These are phyloP conservation scores for Rhombomys opimus DNA, from an alignment of 2,113 vertebrate species.

Conservation along the genomic window DNA sequence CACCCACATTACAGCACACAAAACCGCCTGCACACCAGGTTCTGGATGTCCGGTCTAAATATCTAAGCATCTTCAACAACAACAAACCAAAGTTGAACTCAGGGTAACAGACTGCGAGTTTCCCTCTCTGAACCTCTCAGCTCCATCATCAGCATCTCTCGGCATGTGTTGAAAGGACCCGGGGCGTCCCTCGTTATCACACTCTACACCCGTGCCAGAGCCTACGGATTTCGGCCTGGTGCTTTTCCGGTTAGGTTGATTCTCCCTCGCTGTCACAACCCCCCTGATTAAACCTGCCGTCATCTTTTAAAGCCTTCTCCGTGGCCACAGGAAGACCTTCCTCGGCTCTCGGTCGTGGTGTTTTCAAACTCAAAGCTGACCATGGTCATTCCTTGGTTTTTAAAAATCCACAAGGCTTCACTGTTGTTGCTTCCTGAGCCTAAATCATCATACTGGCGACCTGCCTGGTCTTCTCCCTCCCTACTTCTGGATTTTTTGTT, in stretches of 20 bases:
- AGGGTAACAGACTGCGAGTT: neutral
- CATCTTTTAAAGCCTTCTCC: neutral
- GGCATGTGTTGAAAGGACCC: neutral
- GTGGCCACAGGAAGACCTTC: neutral
- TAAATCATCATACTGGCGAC: neutral
- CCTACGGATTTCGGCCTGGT: neutral
- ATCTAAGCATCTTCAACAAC: slow-evolving; percentile 1
- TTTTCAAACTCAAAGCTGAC: neutral
- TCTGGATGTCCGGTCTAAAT: neutral
- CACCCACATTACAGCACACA: neutral
- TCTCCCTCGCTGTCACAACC: neutral
- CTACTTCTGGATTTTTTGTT: neutral
- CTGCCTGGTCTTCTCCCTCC: neutral
- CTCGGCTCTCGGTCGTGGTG: neutral
- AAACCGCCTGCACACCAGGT: neutral
- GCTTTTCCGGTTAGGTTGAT: neutral
- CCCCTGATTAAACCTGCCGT: neutral
- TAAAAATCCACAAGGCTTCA: slow-evolving; percentile 8
- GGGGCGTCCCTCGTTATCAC: neutral
- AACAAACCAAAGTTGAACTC: neutral
- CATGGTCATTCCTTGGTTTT: neutral
- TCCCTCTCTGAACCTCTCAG: neutral
- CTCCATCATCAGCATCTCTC: neutral
- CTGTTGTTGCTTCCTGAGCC: slow-evolving; percentile 13
- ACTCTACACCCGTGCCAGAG: neutral